Conservation (phyloP, 1,140 invertebrate genomes). For the Charaxes varanes region DNA sequence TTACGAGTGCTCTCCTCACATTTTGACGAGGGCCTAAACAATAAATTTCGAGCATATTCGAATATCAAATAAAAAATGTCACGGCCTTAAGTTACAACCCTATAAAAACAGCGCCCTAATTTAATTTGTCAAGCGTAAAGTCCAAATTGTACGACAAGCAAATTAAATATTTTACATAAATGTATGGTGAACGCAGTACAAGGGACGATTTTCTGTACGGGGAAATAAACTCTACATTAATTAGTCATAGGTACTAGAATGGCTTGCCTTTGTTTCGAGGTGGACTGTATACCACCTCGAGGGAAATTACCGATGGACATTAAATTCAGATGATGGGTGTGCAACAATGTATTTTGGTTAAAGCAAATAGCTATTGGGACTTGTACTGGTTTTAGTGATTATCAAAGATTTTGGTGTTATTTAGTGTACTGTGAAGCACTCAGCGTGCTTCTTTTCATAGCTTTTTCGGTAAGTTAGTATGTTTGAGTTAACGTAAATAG, state of each 20-base stretch:
- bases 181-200: not conserved
- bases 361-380: constrained; percentile 7
- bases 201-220: not conserved
- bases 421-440: no score
- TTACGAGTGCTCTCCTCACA: no score
- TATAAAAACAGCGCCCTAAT: no score
- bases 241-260: not conserved
- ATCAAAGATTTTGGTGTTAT: constrained; percentile 4
- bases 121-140: constrained; percentile 2
- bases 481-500: no score
- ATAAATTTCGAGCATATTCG: no score
- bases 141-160: not conserved
- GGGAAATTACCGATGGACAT: constrained; percentile 7
- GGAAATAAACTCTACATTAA: not conserved
- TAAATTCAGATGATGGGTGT: constrained; percentile 9
- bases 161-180: constrained; percentile 7
- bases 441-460: no score
- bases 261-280: not conserved
- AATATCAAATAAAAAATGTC: no score
- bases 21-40: no score
- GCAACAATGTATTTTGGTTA: constrained; percentile 4
- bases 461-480: no score
- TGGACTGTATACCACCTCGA: constrained; percentile 1
- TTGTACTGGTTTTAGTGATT: constrained; percentile 1
- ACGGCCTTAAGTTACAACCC: no score